A percentile compares a stretch with the other conserved stretches of the same genome.
Conservation (phyloP, 2,113 vertebrate species). For the Hystrix cristata region DNA sequence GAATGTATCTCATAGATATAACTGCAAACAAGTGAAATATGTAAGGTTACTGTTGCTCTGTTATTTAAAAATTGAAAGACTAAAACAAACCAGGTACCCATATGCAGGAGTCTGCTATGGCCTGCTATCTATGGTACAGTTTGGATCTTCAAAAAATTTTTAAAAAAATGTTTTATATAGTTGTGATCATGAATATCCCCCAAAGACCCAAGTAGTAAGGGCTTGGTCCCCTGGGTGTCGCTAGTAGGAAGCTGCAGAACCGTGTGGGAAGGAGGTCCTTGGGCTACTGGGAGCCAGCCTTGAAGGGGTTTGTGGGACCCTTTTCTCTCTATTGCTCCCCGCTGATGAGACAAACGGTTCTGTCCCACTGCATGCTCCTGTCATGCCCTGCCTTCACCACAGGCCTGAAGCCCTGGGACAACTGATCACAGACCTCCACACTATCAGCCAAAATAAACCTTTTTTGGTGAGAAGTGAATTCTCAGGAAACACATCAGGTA, state of each 20-base stretch:
- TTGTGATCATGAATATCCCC: neutral
- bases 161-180: neutral
- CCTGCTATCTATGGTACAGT: neutral
- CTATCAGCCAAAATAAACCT: neutral
- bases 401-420: neutral
- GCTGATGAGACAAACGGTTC: neutral
- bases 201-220: neutral
- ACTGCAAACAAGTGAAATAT: slow-evolving; percentile 23
- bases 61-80: neutral
- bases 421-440: neutral
- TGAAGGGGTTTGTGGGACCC: neutral
- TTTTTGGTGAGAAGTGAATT: neutral
- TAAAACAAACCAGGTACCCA: neutral
- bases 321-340: neutral
- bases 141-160: neutral
- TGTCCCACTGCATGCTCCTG: neutral
- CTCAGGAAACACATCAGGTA: neutral
- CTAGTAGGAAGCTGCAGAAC: neutral
- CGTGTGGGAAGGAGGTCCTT: neutral
- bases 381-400: neutral
- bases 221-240: too few species aligned
- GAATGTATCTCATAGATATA: neutral
- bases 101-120: neutral
- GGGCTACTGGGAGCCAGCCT: neutral
- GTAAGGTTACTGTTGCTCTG: neutral